phyloP scores from a whole-genome alignment of 2,797 vertebrate genomes.

The Acridotheres tristis region DNA sequence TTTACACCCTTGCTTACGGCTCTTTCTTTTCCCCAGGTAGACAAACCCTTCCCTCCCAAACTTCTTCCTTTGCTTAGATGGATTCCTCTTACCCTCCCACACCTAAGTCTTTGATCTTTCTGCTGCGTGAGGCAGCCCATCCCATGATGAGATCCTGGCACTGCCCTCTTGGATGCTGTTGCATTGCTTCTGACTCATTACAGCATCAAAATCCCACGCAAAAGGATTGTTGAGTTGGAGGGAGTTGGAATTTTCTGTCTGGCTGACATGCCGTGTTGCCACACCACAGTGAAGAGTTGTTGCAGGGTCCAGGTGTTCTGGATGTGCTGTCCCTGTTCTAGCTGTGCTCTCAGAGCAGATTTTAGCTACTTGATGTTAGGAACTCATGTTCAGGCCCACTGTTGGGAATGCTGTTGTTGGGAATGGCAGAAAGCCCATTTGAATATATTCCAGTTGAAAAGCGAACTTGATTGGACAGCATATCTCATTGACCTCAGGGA shows the following conservation, averaged over 20 bases:
- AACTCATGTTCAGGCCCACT: not conserved
- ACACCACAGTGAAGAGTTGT: not conserved
- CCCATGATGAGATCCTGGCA: constrained; percentile 28
- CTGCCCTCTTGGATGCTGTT: constrained; percentile 32
- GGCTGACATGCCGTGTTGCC: not conserved
- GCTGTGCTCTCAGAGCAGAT: not conserved
- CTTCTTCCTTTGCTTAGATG: not conserved
- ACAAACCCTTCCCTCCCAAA: constrained; percentile 42
- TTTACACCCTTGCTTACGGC: not conserved
- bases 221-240: not conserved
- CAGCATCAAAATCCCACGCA: not conserved
- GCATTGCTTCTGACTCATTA: constrained; percentile 26
- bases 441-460: not conserved
- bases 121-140: constrained; percentile 16
- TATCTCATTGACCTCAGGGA: not conserved
- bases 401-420: not conserved
- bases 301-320: not conserved
- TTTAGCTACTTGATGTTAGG: not conserved
- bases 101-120: constrained; percentile 63
- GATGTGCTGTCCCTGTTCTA: not conserved
- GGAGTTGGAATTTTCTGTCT: not conserved
- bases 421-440: not conserved
- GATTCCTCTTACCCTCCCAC: constrained; percentile 50
- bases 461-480: not conserved
- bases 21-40: not conserved